A percentile compares a stretch with the other conserved stretches of the same genome.
These are phyloP conservation scores for Enteromius treurensis DNA, from an alignment of 2,797 vertebrate genomes.

Conservation along the genomic window DNA sequence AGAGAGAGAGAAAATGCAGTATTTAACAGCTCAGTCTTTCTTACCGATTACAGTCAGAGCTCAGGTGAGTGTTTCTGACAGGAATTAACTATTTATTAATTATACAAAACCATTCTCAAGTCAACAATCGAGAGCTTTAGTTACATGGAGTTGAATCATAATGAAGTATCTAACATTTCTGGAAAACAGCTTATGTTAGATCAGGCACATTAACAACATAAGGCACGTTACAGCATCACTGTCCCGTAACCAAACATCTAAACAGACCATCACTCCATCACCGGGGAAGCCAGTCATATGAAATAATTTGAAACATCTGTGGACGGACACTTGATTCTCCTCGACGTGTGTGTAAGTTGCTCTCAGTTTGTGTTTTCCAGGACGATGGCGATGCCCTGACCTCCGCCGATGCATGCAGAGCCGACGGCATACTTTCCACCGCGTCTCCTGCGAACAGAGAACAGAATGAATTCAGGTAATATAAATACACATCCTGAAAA, in stretches of 20 bases:
- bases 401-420: conserved; percentile 95
- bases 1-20: not conserved
- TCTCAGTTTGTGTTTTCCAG: conserved; percentile 78
- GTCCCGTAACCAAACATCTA: not conserved
- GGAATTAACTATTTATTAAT: conserved; percentile 6
- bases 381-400: conserved; percentile 93
- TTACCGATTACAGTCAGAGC: not conserved
- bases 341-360: too few relatives aligned
- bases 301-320: not conserved
- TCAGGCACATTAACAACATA: conserved; percentile 2
- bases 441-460: conserved; percentile 79
- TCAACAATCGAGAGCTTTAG: not conserved
- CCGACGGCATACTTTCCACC: conserved; percentile 91
- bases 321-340: not conserved
- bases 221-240: not conserved
- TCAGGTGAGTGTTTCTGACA: not conserved
- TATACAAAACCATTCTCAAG: conserved; percentile 31
- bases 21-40: not conserved
- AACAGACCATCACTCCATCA: too few relatives aligned
- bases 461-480: conserved; percentile 10
- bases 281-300: not conserved
- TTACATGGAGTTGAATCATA: not conserved
- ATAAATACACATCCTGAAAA: not conserved
- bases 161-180: not conserved
- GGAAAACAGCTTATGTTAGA: not conserved